Evolutionary conservation across 2,888 invertebrate species (phyloP), one percentile per base, ranked within the genome.

Genomic region (Callyntrura sp.): DNA sequence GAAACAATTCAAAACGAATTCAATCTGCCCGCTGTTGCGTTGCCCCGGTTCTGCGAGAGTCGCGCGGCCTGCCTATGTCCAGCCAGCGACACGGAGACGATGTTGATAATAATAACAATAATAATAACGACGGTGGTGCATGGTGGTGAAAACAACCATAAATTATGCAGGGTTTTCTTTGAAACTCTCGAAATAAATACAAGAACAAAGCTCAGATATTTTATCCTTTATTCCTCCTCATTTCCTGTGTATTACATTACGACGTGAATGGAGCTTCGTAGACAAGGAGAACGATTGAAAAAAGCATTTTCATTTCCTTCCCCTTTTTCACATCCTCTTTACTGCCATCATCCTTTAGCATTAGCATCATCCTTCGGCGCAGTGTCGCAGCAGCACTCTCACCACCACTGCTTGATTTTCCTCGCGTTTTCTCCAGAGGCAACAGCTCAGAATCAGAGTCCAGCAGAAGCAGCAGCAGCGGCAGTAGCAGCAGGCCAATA

Each of bases 131-230:
- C n/a, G n/a, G n/a, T n/a, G n/a, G n/a, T n/a, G n/a, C n/a, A n/a
- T n/a, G n/a, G 73, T 20, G 48, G 20, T 48, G 55, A 51, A 55
- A 25, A 78, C 55, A 78, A 25, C 78, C 55, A 78, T 78, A 78
- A 78, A 78, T 78, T 78, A 78, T 78, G 55, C 78, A 78, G 9
- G 17, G n/a, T 28, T 78, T 55, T 57, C 78, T 78, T 78, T 78
- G 78, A 78, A 51, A n/a, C 25, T 55, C 78, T 55, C 78, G 23
- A 78, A 55, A 55, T 23, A 43, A 76, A 12, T 23, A 48, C 4
- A 48, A 78, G 48, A 20, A 55, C 23, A 25, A 48, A 23, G 51
- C 6, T 17, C 78, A 48, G 55, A 78, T 23, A 6, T 55, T 78
- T 78, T 73, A n/a, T 4, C 51, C 14, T 78, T 25, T 55, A 48